Base-by-base conservation (phyloP, 2,888 invertebrate species). In the Ormyrus pomaceus region DNA sequence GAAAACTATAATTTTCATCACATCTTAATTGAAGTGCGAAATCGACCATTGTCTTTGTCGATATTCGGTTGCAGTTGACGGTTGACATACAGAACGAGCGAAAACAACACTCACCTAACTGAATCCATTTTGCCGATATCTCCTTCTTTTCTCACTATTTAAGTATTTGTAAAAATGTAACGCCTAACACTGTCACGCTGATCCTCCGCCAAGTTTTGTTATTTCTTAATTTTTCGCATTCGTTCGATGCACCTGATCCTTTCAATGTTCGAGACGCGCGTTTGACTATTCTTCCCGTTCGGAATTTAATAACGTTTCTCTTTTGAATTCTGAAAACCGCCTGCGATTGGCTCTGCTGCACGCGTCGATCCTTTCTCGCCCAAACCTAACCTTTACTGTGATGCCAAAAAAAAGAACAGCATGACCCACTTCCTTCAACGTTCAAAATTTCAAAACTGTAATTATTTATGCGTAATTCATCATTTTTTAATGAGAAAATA, bases 221-320 rank as follows among this genome's bases (percentile, higher is more conserved):
- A 34, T 34, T 34, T 34, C 34, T 34, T 34, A 34, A 55, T 4
- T 69, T 76, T 19, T 13, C 61, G 61, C 61, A 69, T 76, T 66
- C 46, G 62, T 13, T n/a, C 13, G 8, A 64, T 73, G 5, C 55
- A 34, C 46, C 5, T 46, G 8, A 10, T 58, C n/a, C 50, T 65
- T 51, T 51, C 45, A 61, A 8, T n/a, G n/a, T 68, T 48, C 19
- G 19, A 19, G 19, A 19, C 2, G 19, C 19, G 19, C 19, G 19
- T 19, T 19, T 19, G 58, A 53, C 48, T 45, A 48, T 55, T 11
- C 48, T 46, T 59, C 10, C 50, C 13, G 48, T 65, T 66, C 34
- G 46, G 53, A 70, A 70, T 59, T 10, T 11, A 66, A 58, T 68
- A 76, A 80, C 80, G 80, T 76, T 76, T 75, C 61, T 68, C 80